Conservation (phyloP, 1,140 invertebrate genomes). For the Bombus breviceps region DNA sequence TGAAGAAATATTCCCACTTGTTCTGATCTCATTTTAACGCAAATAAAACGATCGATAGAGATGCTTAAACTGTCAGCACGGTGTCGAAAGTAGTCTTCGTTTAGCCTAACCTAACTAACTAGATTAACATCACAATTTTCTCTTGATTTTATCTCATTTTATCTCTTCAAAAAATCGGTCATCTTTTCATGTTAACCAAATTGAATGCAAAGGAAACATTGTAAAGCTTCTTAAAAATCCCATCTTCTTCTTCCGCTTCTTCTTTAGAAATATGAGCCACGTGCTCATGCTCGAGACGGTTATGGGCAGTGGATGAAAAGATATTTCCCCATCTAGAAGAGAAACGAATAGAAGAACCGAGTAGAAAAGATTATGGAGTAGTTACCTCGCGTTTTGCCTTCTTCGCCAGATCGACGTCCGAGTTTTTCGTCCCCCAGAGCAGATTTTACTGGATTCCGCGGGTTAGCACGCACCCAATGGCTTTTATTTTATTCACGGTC, state of each 20-base stretch:
- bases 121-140: too few relatives aligned
- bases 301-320: slow-evolving; percentile 19
- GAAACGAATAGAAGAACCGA: neutral
- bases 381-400: slow-evolving; percentile 15
- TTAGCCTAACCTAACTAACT: too few relatives aligned
- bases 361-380: neutral
- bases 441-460: neutral
- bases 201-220: neutral
- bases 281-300: neutral
- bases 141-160: too few relatives aligned
- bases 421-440: neutral
- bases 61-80: neutral
- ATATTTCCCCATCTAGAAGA: neutral
- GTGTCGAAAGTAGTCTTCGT: neutral
- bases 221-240: neutral
- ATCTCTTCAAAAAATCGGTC: too few relatives aligned
- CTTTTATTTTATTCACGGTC: slow-evolving; percentile 58
- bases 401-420: neutral
- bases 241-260: neutral
- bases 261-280: neutral
- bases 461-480: slow-evolving; percentile 34
- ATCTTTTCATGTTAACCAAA: neutral
- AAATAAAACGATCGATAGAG: neutral
- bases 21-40: neutral
- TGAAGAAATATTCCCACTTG: neutral